Evolutionary conservation across 2,888 invertebrate species (phyloP).

Genomic region (Lypha dubia): DNA sequence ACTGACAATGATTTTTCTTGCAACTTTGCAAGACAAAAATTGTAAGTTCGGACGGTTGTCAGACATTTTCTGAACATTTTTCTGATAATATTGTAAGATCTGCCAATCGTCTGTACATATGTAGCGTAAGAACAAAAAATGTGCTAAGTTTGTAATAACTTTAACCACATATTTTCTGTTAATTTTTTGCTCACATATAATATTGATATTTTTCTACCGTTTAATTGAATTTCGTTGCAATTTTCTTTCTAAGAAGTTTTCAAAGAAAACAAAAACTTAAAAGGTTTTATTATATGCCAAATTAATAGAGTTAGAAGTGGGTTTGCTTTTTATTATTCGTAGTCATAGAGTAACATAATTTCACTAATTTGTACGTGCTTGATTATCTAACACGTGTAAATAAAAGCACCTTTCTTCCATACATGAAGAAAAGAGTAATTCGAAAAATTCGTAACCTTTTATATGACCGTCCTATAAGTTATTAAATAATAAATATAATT

Average conservation of each 20-base stretch:
- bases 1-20: too few relatives aligned
- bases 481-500: too few relatives aligned
- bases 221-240: slow-evolving; percentile 54
- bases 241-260: not conserved
- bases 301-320: not conserved
- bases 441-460: too few relatives aligned
- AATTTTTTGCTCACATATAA: not conserved
- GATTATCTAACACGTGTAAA: too few relatives aligned
- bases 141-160: slow-evolving; percentile 45
- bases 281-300: not conserved
- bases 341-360: not conserved
- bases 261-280: not conserved
- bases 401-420: not conserved
- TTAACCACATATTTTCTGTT: slow-evolving; percentile 8
- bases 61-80: too few relatives aligned
- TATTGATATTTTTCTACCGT: slow-evolving; percentile 36
- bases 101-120: too few relatives aligned
- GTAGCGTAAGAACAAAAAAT: slow-evolving; percentile 24
- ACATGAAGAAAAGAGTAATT: too few relatives aligned
- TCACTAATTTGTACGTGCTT: not conserved
- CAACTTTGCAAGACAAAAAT: too few relatives aligned
- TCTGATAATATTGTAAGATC: too few relatives aligned
- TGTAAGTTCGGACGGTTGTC: too few relatives aligned
- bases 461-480: too few relatives aligned
- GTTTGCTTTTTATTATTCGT: not conserved